Base-by-base conservation (phyloP, 2,888 invertebrate species). In the Harpalus rubripes region DNA sequence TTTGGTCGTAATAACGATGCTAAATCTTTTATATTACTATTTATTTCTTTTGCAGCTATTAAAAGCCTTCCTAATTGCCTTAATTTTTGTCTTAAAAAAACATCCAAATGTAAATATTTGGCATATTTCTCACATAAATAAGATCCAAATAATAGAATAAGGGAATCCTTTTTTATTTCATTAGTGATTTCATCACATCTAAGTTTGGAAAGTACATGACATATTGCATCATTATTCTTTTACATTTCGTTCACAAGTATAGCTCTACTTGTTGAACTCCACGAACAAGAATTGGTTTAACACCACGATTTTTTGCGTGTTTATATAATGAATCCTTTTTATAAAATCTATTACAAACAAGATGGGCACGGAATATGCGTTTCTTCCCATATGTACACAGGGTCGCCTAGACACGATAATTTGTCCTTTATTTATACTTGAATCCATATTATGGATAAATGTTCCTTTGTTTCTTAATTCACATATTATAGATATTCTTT, bases 291-390 rank as follows among this genome's bases (percentile, higher is more conserved):
- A 58, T n/a, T 58, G 58, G 58, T n/a, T 58, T 8, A 58, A 58
- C 58, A 7, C 8, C n/a, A 58, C 58, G n/a, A 1, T 6, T 58
- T 58, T 58, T 58, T 12, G 12, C 16, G n/a, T n/a, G 58, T n/a
- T 58, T 58, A 58, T 56, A 15, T 56, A 10, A n/a, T 16, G 58
- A 58, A 58, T 58, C 58, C 16, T 58, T 58, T 58, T 58, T 58
- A 58, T 7, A 58, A 58, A 1, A 58, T 58, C 58, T n/a, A 58
- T 58, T 58, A n/a, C 1, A n/a, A n/a, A n/a, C n/a, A 58, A 58
- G 58, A 58, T 7, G 58, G 58, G n/a, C 10, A 12, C n/a, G 58
- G 58, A 22, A 22, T 58, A 15, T 58, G 58, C 58, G 4, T 59
- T 59, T 59, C 16, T 59, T n/a, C 7, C 12, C 58, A n/a, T 15